phyloP scores from a whole-genome alignment of 37 sponge, comb jelly and placozoan genomes.

The Theonella swinhoei region DNA sequence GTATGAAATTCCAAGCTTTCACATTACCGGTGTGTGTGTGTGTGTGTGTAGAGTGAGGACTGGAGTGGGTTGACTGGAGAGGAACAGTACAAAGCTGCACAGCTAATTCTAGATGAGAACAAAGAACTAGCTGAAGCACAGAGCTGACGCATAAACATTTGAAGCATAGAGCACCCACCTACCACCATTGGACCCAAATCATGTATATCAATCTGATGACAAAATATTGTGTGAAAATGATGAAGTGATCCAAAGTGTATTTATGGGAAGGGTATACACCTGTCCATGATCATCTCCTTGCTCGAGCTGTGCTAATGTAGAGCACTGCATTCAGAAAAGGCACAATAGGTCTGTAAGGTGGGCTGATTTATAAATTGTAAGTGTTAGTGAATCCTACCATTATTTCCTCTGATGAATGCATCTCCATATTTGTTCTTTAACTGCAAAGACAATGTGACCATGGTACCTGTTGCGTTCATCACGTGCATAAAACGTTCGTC shows the following conservation, averaged over 20 bases:
- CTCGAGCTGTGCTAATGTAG: constrained; percentile 89
- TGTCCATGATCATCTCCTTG: constrained; percentile 67
- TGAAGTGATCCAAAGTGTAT: no score
- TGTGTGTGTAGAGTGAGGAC: constrained; percentile 10
- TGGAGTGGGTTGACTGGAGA: constrained; percentile 41
- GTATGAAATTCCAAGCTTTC: background rate
- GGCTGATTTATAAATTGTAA: background rate
- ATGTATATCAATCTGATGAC: no score
- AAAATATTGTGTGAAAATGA: no score
- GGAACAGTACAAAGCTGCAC: constrained; percentile 78
- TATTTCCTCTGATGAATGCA: constrained; percentile 99
- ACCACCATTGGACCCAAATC: no score
- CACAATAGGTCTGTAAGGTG: background rate
- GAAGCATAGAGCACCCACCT: no score
- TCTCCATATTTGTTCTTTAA: constrained; percentile 99
- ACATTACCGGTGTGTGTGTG: background rate
- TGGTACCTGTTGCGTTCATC: background rate
- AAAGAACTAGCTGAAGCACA: background rate
- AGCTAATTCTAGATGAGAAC: constrained; percentile 41
- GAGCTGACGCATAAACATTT: no score
- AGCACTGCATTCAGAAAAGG: constrained; percentile 68
- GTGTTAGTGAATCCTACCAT: constrained; percentile 62
- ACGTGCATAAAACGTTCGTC: background rate
- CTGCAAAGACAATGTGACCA: constrained; percentile 26
- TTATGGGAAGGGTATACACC: no score